Conservation (phyloP, 1,140 invertebrate species). For the Armadillidium nasatum region DNA sequence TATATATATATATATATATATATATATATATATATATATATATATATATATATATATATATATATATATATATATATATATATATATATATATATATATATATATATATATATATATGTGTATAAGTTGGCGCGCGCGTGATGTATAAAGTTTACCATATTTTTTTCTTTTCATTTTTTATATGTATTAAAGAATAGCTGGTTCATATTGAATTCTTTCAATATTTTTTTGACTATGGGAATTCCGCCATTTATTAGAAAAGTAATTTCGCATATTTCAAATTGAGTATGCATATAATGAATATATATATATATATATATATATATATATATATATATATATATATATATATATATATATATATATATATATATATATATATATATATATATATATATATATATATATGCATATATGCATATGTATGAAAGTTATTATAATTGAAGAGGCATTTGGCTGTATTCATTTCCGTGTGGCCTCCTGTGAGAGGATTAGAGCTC, state of each 20-base stretch:
- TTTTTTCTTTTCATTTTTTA: not conserved
- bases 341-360: conserved; percentile 15
- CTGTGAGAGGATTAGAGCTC: not conserved
- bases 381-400: not conserved
- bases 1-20: too few relatives aligned
- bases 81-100: not conserved
- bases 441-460: not conserved
- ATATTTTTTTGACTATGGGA: not conserved
- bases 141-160: not conserved
- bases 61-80: not conserved
- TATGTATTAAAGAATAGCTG: not conserved
- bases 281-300: not conserved
- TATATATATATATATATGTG: not conserved
- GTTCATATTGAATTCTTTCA: conserved; percentile 8
- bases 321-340: conserved; percentile 9
- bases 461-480: not conserved
- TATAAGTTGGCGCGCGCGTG: not conserved
- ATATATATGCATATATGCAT: too few relatives aligned
- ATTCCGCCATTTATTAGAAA: not conserved
- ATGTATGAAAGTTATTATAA: too few relatives aligned
- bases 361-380: conserved; percentile 15
- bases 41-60: not conserved
- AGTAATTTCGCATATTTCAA: not conserved
- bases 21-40: not conserved
- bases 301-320: not conserved